phyloP scores from a whole-genome alignment of 2,888 invertebrate species.

The Magallana nippona region DNA sequence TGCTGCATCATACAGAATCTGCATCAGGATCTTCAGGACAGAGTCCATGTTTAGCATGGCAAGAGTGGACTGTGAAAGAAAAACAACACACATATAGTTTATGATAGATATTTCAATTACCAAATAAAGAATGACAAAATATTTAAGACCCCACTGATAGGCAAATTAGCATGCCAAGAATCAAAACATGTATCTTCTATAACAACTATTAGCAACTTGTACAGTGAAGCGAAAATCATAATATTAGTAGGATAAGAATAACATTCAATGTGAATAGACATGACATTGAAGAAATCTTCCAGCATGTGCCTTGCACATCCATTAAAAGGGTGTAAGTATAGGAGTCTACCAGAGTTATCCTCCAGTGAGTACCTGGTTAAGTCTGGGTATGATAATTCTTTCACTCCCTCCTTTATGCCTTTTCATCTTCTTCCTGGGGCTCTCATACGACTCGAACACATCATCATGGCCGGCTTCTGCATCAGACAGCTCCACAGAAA shows the following conservation, averaged over 20 bases:
- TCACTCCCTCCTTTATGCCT: conserved; percentile 81
- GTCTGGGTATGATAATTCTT: conserved; percentile 85
- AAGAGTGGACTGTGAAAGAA: conserved; percentile 83
- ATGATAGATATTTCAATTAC: neutral
- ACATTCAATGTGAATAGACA: too few relatives aligned
- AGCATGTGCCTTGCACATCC: too few relatives aligned
- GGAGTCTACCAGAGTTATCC: too few relatives aligned
- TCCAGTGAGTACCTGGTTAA: conserved; percentile 84
- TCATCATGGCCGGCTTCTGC: conserved; percentile 73
- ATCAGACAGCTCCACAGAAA: conserved; percentile 85
- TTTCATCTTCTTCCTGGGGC: conserved; percentile 74
- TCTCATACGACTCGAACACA: conserved; percentile 73
- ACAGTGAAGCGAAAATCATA: too few relatives aligned
- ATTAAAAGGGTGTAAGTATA: too few relatives aligned
- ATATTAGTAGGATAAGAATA: too few relatives aligned
- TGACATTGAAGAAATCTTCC: too few relatives aligned
- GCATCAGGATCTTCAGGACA: conserved; percentile 90
- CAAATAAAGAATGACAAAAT: too few relatives aligned
- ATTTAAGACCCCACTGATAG: too few relatives aligned
- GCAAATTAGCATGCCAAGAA: too few relatives aligned
- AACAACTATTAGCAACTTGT: too few relatives aligned
- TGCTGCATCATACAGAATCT: conserved; percentile 92
- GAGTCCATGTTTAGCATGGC: conserved; percentile 92
- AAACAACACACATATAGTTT: neutral
- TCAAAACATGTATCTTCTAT: too few relatives aligned